A percentile compares a stretch with the other conserved stretches of the same genome.
Evolutionary conservation across 2,113 vertebrate genomes (phyloP).

Genomic region (Columba livia): DNA sequence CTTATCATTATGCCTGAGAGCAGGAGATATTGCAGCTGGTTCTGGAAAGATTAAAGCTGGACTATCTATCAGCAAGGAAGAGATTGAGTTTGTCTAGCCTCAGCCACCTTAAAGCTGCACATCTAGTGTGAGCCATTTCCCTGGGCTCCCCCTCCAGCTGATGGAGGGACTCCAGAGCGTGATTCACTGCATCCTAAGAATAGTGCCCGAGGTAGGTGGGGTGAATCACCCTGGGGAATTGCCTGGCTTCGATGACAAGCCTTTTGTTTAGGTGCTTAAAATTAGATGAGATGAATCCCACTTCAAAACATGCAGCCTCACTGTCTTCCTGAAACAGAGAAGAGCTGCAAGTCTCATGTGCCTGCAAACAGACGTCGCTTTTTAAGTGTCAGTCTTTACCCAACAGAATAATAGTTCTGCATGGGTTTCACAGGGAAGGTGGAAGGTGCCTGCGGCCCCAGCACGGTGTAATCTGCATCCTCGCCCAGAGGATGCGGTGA

Average conservation of each 20-base stretch:
- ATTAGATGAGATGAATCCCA: background rate
- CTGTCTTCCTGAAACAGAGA: background rate
- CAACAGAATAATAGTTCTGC: background rate
- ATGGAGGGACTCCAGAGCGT: background rate
- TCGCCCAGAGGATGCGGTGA: background rate
- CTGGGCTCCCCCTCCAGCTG: background rate
- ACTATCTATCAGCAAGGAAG: background rate
- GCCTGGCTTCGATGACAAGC: background rate
- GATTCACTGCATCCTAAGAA: constrained; percentile 14
- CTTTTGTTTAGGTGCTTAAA: background rate
- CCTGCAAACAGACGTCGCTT: background rate
- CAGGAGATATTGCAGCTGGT: background rate
- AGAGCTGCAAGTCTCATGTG: background rate
- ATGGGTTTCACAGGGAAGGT: background rate
- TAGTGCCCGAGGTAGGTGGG: background rate
- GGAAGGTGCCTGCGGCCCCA: background rate
- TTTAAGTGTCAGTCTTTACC: background rate
- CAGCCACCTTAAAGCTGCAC: background rate
- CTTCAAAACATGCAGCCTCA: background rate
- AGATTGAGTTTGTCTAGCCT: background rate
- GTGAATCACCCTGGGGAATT: constrained; percentile 26
- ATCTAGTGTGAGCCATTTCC: background rate
- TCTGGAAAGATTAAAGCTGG: background rate
- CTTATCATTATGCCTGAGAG: background rate
- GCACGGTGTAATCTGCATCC: accelerated